A percentile compares a stretch with the other conserved stretches of the same genome.
Conservation (phyloP, 2,797 vertebrate genomes). For the Pagetopsis macropterus region DNA sequence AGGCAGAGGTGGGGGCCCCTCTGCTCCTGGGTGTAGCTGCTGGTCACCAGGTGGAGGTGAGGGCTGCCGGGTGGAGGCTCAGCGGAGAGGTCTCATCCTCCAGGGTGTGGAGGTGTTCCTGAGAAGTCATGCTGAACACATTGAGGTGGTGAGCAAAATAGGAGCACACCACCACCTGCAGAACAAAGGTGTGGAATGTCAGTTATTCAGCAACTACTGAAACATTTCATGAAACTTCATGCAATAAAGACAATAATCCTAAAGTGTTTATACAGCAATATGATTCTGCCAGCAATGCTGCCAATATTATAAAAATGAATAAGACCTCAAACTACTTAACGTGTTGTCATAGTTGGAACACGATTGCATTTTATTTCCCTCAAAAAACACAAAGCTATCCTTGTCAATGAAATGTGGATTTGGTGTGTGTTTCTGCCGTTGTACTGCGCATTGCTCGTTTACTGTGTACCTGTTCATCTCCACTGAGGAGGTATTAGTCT, state of each 20-base stretch:
- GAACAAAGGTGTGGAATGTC: background rate
- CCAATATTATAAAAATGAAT: background rate
- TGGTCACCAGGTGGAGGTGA: slow-evolving; percentile 72
- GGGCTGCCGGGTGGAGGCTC: slow-evolving; percentile 1
- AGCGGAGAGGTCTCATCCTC: slow-evolving; percentile 66
- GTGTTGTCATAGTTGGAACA: no score
- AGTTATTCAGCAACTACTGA: background rate
- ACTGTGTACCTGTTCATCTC: slow-evolving; percentile 73
- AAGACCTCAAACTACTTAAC: no score
- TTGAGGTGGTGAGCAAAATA: slow-evolving; percentile 69
- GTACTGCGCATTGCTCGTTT: background rate
- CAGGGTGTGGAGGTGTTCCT: slow-evolving; percentile 69
- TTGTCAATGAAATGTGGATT: background rate
- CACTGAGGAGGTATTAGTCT: slow-evolving; percentile 77
- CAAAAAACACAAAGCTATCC: no score
- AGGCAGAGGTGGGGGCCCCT: slow-evolving; percentile 68
- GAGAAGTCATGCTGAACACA: slow-evolving; percentile 69
- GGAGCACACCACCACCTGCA: slow-evolving; percentile 74
- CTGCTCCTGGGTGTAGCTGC: slow-evolving; percentile 66
- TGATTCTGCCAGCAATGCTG: background rate
- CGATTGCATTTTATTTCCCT: no score
- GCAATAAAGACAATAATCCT: no score
- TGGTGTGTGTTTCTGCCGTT: background rate
- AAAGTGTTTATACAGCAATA: background rate
- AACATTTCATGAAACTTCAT: background rate